These are phyloP conservation scores for Pseudorasbora parva DNA, from an alignment of 2,113 vertebrate species.

Conservation along the genomic window DNA sequence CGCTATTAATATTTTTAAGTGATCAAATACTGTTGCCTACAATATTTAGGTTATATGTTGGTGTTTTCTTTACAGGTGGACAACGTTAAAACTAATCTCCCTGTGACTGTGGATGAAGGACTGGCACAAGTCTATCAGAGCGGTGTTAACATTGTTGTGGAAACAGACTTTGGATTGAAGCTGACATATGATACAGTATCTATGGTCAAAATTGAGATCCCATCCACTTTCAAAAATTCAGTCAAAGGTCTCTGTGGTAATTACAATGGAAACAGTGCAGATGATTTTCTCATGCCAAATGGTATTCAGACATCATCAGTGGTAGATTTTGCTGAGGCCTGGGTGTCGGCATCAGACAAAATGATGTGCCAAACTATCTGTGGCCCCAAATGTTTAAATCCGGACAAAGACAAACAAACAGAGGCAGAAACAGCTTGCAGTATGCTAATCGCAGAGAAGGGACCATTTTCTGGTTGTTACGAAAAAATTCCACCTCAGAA, in stretches of 20 bases:
- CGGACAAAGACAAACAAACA: not conserved
- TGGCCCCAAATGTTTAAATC: slow-evolving; percentile 36
- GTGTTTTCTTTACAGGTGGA: slow-evolving; percentile 60
- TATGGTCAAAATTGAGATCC: slow-evolving; percentile 53
- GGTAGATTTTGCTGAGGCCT: slow-evolving; percentile 51
- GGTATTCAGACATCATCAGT: slow-evolving; percentile 1
- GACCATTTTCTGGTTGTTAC: slow-evolving; percentile 65
- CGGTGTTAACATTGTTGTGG: slow-evolving; percentile 44
- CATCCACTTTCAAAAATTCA: slow-evolving; percentile 54
- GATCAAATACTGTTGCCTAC: not conserved
- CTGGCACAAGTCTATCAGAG: slow-evolving; percentile 51
- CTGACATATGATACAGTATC: slow-evolving; percentile 61
- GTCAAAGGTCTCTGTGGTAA: slow-evolving; percentile 67
- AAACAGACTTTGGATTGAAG: slow-evolving; percentile 61
- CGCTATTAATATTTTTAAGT: not conserved
- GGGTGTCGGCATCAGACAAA: slow-evolving; percentile 47
- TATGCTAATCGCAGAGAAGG: slow-evolving; percentile 51
- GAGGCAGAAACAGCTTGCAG: slow-evolving; percentile 43
- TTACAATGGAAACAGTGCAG: slow-evolving; percentile 59
- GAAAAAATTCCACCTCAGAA: slow-evolving; percentile 20
- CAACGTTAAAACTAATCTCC: slow-evolving; percentile 26
- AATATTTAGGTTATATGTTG: not conserved
- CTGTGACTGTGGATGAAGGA: slow-evolving; percentile 43
- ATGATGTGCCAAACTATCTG: slow-evolving; percentile 51
- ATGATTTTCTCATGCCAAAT: slow-evolving; percentile 62